Conservation (phyloP, 2,888 invertebrate species). For the Unio pictorum region DNA sequence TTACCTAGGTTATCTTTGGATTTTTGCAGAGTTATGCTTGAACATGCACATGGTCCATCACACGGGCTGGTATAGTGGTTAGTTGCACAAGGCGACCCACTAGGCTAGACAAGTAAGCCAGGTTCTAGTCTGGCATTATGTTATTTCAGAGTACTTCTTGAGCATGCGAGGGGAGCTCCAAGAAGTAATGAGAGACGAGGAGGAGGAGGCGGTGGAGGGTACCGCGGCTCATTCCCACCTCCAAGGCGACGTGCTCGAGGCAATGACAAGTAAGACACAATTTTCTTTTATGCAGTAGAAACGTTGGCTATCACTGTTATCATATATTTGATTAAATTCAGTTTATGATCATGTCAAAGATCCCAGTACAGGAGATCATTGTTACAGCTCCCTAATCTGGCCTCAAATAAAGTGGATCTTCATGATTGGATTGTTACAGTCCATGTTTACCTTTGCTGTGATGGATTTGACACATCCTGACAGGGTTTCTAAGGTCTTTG, state of each 20-base stretch:
- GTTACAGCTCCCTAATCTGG: no score
- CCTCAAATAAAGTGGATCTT: no score
- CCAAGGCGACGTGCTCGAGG: constrained; percentile 8
- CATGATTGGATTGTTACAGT: no score
- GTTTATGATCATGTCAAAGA: no score
- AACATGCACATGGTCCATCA: constrained; percentile 83
- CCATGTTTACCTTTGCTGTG: no score
- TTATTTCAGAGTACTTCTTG: constrained; percentile 82
- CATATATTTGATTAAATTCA: no score
- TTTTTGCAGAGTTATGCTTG: constrained; percentile 81
- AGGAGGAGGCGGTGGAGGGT: constrained; percentile 27
- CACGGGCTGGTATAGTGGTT: constrained; percentile 66
- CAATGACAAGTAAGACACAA: constrained; percentile 51
- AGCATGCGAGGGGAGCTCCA: constrained; percentile 83
- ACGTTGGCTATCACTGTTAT: no score
- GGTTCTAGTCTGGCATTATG: constrained; percentile 6
- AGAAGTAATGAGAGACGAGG: constrained; percentile 73
- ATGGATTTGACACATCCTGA: no score
- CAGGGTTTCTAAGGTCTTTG: no score
- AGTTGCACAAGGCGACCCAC: constrained; percentile 17
- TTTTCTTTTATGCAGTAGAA: not conserved
- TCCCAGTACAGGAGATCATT: no score
- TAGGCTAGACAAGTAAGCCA: constrained; percentile 83
- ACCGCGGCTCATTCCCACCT: constrained; percentile 3
- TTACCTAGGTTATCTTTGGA: no score